phyloP scores from a whole-genome alignment of 1,140 invertebrate genomes.

The Polyergus mexicanus region DNA sequence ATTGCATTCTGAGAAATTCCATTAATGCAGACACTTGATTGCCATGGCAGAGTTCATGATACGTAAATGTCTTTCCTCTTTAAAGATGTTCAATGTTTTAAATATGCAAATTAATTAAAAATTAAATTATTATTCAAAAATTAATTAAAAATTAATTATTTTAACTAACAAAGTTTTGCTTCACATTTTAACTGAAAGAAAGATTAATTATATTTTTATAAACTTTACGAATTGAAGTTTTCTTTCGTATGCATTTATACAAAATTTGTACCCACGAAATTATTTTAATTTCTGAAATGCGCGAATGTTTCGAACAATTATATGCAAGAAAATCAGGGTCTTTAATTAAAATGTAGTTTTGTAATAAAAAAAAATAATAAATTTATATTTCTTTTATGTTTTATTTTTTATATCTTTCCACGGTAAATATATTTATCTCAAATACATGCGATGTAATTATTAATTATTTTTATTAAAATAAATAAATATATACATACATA shows the following conservation, averaged over 20 bases:
- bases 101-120: background rate
- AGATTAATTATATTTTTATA: background rate
- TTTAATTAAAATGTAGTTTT: background rate
- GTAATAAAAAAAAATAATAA: background rate
- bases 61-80: background rate
- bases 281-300: background rate
- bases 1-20: conserved; percentile 44
- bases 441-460: background rate
- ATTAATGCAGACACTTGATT: conserved; percentile 37
- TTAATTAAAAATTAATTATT: conserved; percentile 12
- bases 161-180: background rate
- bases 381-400: background rate
- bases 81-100: background rate
- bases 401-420: background rate
- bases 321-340: background rate
- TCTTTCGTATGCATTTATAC: background rate
- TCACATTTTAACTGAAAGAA: background rate
- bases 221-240: background rate
- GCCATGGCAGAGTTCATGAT: conserved; percentile 34
- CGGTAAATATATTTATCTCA: background rate
- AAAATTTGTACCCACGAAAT: background rate
- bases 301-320: background rate
- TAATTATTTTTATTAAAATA: background rate
- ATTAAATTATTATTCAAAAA: too few species aligned
- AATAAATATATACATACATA: background rate